Percentiles rank a stretch among this genome's conserved stretches.
Conservation (phyloP, 1,140 invertebrate genomes). For the Melitaea cinxia region DNA sequence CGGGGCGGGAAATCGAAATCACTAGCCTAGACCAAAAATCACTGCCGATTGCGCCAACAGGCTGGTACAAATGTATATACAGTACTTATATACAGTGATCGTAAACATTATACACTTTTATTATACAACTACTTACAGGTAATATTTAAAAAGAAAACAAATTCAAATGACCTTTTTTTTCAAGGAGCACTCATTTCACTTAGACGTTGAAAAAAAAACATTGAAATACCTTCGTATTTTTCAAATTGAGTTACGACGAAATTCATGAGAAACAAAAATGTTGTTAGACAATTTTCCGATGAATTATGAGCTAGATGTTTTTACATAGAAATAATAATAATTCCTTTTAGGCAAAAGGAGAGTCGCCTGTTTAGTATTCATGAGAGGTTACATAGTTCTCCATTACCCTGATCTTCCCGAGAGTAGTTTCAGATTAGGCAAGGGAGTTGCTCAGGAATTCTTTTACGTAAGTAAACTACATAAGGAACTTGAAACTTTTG, state of each 20-base stretch:
- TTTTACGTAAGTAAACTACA: slow-evolving; percentile 28
- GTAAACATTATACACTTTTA: no score
- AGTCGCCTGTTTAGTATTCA: slow-evolving; percentile 60
- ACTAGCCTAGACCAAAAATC: no score
- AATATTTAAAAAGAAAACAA: no score
- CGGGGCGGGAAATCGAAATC: no score
- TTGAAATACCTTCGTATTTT: background rate
- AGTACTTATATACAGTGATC: no score
- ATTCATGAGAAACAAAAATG: background rate
- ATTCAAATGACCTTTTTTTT: no score
- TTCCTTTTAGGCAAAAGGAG: slow-evolving; percentile 7
- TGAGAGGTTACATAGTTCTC: slow-evolving; percentile 47
- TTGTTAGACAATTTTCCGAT: background rate
- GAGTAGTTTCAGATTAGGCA: slow-evolving; percentile 67
- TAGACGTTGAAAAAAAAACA: no score
- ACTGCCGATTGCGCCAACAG: no score
- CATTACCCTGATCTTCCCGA: slow-evolving; percentile 63
- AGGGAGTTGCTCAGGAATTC: slow-evolving; percentile 47
- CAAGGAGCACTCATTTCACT: no score
- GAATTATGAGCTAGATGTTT: slow-evolving; percentile 27
- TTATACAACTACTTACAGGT: no score
- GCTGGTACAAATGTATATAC: no score
- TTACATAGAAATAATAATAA: slow-evolving; percentile 16
- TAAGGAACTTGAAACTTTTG: slow-evolving; percentile 18
- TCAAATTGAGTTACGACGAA: background rate